phyloP scores from a whole-genome alignment of 35 echinoderm and acorn worm species.

The Anneissia japonica region DNA sequence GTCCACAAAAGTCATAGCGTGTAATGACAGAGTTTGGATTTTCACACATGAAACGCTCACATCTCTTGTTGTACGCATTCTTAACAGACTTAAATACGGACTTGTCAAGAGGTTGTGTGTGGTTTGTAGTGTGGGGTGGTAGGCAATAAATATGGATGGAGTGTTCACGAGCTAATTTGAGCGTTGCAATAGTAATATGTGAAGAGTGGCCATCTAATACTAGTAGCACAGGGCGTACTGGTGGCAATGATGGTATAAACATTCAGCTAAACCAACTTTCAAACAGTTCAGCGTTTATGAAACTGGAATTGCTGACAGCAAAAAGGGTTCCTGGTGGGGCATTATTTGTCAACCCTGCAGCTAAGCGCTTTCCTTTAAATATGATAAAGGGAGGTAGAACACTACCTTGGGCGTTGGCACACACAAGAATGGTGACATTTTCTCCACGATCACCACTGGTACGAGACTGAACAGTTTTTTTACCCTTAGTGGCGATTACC shows the following conservation, averaged over 20 bases:
- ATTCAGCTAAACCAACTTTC: slow-evolving; percentile 7
- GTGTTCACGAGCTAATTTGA: slow-evolving; percentile 36
- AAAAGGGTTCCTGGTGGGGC: slow-evolving; percentile 51
- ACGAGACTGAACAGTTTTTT: too few species aligned
- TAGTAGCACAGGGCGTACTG: slow-evolving; percentile 39
- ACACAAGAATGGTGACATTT: too few species aligned
- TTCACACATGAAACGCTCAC: slow-evolving; percentile 53
- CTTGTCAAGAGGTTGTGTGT: slow-evolving; percentile 57
- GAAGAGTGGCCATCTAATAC: slow-evolving; percentile 45
- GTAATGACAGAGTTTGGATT: slow-evolving; percentile 53
- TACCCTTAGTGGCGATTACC: too few species aligned
- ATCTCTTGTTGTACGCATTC: slow-evolving; percentile 37
- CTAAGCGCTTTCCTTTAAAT: slow-evolving; percentile 36
- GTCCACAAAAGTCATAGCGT: slow-evolving; percentile 57
- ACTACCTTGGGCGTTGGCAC: too few species aligned
- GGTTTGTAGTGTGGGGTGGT: slow-evolving; percentile 55
- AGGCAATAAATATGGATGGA: slow-evolving; percentile 30
- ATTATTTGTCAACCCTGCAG: slow-evolving; percentile 32
- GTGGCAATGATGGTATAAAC: slow-evolving; percentile 29
- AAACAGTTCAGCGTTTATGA: slow-evolving; percentile 31
- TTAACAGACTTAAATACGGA: slow-evolving; percentile 47
- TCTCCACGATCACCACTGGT: too few species aligned
- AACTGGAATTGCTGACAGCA: slow-evolving; percentile 24
- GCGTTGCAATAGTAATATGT: slow-evolving; percentile 15
- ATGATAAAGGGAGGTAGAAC: too few species aligned